Percentiles rank a stretch among this genome's conserved stretches.
Evolutionary conservation across 2,888 invertebrate genomes (phyloP).

Genomic region (Hipparchia sbordonii): DNA sequence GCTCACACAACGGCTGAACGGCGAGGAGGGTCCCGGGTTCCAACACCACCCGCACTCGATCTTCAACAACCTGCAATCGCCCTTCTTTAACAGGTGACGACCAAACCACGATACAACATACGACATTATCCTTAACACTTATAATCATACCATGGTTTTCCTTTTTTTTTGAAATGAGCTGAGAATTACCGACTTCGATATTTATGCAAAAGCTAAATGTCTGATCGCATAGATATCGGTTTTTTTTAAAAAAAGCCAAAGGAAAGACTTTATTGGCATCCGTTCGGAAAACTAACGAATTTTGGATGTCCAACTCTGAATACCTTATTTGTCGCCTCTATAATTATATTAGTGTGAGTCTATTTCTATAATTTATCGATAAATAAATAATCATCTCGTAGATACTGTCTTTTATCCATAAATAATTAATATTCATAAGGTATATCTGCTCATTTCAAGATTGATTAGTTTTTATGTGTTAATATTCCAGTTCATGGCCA

Average conservation of each 20-base stretch:
- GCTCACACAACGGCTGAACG: slow-evolving; percentile 91
- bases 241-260: too few species aligned
- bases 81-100: slow-evolving; percentile 78
- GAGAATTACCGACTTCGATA: neutral
- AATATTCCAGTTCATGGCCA: slow-evolving; percentile 10
- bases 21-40: slow-evolving; percentile 87
- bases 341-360: too few species aligned
- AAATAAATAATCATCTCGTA: too few species aligned
- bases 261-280: too few species aligned
- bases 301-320: too few species aligned
- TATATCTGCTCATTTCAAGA: slow-evolving; percentile 1
- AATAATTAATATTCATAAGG: too few species aligned
- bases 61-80: slow-evolving; percentile 78
- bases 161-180: slow-evolving; percentile 3
- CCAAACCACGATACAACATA: neutral
- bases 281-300: too few species aligned
- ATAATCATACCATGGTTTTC: neutral
- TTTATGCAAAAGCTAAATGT: neutral
- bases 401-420: too few species aligned
- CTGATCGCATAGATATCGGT: too few species aligned
- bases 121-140: neutral
- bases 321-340: too few species aligned
- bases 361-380: too few species aligned
- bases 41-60: slow-evolving; percentile 74
- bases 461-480: neutral